These are phyloP conservation scores for Phengaris alcon DNA, from an alignment of 2,888 invertebrate species.

Conservation along the genomic window DNA sequence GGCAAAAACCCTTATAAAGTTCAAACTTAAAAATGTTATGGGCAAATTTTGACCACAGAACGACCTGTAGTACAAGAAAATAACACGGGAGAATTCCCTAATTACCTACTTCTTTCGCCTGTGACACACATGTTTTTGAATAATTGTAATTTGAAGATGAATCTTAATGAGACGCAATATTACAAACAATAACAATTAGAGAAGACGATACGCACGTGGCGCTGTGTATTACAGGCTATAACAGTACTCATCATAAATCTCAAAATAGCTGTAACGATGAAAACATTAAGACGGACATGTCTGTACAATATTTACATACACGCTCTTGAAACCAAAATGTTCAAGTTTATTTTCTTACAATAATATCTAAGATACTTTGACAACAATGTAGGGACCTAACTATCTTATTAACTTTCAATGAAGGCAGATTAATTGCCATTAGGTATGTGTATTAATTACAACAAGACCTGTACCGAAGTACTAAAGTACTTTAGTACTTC, in stretches of 20 bases:
- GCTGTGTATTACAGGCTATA: neutral
- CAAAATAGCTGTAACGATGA: constrained; percentile 9
- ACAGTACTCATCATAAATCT: constrained; percentile 1
- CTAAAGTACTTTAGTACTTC: too few relatives aligned
- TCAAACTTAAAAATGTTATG: too few relatives aligned
- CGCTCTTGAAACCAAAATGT: neutral
- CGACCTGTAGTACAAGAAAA: too few relatives aligned
- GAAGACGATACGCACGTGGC: neutral
- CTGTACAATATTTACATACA: neutral
- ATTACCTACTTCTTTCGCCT: neutral
- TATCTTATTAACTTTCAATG: too few relatives aligned
- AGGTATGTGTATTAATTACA: too few relatives aligned
- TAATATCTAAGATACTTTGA: neutral
- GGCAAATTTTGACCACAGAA: too few relatives aligned
- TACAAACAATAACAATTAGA: neutral
- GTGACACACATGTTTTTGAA: too few relatives aligned
- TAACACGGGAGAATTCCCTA: neutral
- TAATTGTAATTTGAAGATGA: neutral
- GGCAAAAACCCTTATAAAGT: too few relatives aligned
- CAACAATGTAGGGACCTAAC: too few relatives aligned
- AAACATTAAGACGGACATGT: neutral
- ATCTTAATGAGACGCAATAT: neutral
- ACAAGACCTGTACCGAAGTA: too few relatives aligned
- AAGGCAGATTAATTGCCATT: too few relatives aligned
- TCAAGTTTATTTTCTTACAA: neutral